phyloP scores from a whole-genome alignment of 37 sponge, comb jelly and placozoan species.

The Axinella damicornis region DNA sequence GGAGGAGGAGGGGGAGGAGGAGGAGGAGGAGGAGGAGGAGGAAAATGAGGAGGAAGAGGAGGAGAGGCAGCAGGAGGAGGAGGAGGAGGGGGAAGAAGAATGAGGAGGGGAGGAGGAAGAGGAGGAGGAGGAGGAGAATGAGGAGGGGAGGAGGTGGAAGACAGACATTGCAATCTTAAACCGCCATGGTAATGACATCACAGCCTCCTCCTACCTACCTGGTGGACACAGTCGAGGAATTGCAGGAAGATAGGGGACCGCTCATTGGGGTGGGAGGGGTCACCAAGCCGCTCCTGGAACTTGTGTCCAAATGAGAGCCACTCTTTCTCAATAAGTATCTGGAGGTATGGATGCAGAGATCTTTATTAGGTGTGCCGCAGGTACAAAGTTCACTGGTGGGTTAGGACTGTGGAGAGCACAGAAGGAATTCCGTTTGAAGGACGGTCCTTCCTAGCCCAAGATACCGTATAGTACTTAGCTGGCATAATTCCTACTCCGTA shows the following conservation, averaged over 20 bases:
- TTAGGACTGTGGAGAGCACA: too few species aligned
- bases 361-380: too few species aligned
- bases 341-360: too few species aligned
- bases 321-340: slow-evolving; percentile 96
- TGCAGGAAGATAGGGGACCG: slow-evolving; percentile 97
- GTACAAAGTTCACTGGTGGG: too few species aligned
- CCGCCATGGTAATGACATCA: too few species aligned
- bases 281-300: slow-evolving; percentile 90
- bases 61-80: not conserved
- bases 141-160: slow-evolving; percentile 3
- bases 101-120: too few species aligned
- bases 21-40: not conserved
- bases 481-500: too few species aligned
- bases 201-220: slow-evolving; percentile 40
- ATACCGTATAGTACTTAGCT: too few species aligned
- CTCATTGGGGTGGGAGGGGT: slow-evolving; percentile 84
- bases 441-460: too few species aligned
- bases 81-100: not conserved
- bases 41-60: not conserved
- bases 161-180: not conserved
- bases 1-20: not conserved
- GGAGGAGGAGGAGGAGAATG: not conserved
- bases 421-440: too few species aligned
- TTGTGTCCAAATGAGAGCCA: slow-evolving; percentile 99
- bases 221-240: slow-evolving; percentile 95